phyloP scores from a whole-genome alignment of 2,113 vertebrate species.

The Alethe castanea region DNA sequence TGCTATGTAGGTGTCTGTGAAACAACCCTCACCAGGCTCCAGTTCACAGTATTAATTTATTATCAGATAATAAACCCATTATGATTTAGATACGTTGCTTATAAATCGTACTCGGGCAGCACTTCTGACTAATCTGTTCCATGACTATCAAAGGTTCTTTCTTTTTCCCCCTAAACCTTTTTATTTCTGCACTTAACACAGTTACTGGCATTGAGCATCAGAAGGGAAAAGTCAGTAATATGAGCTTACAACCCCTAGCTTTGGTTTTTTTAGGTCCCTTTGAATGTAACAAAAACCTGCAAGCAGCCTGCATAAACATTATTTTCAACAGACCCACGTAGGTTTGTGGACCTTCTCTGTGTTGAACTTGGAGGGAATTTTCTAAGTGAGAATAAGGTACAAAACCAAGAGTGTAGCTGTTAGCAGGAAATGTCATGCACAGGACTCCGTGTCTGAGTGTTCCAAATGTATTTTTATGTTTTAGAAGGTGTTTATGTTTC shows the following conservation, averaged over 20 bases:
- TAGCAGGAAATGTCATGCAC: background rate
- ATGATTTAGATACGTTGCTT: background rate
- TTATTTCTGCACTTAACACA: background rate
- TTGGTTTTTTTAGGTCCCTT: background rate
- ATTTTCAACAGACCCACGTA: background rate
- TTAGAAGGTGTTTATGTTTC: background rate
- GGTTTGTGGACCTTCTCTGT: background rate
- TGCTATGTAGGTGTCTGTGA: background rate
- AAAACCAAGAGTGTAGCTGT: background rate
- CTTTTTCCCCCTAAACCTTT: background rate
- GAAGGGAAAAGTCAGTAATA: background rate
- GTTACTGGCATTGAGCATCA: fast-evolving
- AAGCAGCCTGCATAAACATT: background rate
- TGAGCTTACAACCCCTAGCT: background rate
- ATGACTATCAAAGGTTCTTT: background rate
- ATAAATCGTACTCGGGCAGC: background rate
- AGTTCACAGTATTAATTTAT: background rate
- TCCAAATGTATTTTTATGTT: background rate
- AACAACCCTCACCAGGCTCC: background rate
- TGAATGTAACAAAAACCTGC: background rate
- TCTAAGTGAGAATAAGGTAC: background rate
- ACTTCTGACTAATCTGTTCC: constrained; percentile 54
- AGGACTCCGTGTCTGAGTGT: fast-evolving
- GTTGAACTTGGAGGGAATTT: background rate
- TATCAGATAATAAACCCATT: background rate